Evolutionary conservation across 2,113 vertebrate species (phyloP).

Genomic region (Eptesicus fuscus): DNA sequence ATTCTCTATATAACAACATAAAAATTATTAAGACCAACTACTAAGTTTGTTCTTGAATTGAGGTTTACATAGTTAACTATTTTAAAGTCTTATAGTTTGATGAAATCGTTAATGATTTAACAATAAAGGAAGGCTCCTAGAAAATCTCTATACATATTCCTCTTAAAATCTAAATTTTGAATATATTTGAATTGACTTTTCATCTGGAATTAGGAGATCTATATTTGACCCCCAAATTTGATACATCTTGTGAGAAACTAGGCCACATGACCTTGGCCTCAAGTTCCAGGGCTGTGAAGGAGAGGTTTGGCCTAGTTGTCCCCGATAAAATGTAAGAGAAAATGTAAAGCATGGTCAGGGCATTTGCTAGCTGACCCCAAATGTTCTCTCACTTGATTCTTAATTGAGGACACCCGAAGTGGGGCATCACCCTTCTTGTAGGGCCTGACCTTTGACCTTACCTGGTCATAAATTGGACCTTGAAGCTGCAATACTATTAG

Average conservation of each 20-base stretch:
- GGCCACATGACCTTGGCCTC: not conserved
- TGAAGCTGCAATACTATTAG: not conserved
- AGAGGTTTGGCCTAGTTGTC: not conserved
- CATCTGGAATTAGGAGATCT: not conserved
- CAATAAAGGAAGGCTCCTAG: not conserved
- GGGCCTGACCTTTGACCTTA: not conserved
- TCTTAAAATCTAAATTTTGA: not conserved
- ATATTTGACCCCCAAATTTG: not conserved
- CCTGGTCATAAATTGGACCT: not conserved
- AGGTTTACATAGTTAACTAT: not conserved
- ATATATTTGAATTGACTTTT: not conserved
- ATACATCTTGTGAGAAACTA: not conserved
- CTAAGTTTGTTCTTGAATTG: not conserved
- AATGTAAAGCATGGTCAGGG: not conserved
- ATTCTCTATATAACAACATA: not conserved
- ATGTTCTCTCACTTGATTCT: not conserved
- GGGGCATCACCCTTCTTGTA: not conserved
- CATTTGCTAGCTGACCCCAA: not conserved
- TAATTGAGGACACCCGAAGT: not conserved
- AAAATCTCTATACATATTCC: not conserved
- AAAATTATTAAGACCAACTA: not conserved
- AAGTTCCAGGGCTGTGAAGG: not conserved
- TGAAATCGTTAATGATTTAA: not conserved
- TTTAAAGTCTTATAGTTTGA: not conserved
- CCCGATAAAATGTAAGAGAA: not conserved